phyloP scores from a whole-genome alignment of 2,888 invertebrate genomes.

The Ecdyonurus torrentis region DNA sequence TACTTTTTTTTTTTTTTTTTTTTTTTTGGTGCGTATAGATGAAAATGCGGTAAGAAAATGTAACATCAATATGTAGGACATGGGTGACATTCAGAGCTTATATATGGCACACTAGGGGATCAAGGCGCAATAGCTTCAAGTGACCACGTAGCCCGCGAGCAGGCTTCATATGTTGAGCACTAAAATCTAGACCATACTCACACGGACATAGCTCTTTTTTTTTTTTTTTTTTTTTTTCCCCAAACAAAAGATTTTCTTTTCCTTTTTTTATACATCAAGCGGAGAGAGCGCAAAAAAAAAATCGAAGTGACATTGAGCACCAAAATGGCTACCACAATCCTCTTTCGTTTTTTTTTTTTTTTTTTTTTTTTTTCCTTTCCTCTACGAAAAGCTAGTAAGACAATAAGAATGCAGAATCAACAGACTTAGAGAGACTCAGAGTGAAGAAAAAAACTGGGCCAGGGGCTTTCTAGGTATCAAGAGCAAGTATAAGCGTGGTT shows the following conservation, averaged over 20 bases:
- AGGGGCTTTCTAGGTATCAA: background rate
- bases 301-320: background rate
- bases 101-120: too few species aligned
- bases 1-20: too few species aligned
- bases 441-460: background rate
- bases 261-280: background rate
- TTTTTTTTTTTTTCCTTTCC: background rate
- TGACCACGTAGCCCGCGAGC: background rate
- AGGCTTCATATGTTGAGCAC: too few species aligned
- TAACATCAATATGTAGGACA: background rate
- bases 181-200: background rate
- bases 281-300: background rate
- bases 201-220: too few species aligned
- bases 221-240: too few species aligned
- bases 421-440: background rate
- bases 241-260: background rate
- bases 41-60: too few species aligned
- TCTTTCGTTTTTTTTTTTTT: background rate
- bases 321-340: background rate
- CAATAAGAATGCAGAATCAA: background rate
- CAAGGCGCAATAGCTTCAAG: too few species aligned
- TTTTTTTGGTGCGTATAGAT: too few species aligned
- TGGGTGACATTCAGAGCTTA: too few species aligned
- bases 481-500: too few species aligned
- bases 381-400: background rate